These are phyloP conservation scores for Phrynosoma blainvillii DNA, from an alignment of 2,113 vertebrate species.

Conservation along the genomic window DNA sequence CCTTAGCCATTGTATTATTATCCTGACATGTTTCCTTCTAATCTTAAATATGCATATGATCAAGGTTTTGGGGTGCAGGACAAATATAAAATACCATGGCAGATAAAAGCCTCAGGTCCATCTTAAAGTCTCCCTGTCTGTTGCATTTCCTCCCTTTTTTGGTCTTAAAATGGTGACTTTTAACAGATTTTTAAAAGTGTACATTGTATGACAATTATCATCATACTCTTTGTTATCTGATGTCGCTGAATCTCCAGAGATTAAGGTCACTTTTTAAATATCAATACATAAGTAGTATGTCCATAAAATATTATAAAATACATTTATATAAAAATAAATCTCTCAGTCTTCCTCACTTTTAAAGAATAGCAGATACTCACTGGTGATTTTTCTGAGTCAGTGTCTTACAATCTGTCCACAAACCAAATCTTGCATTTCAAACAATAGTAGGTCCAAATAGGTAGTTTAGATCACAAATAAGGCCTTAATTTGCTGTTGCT, in stretches of 20 bases:
- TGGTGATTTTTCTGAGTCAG: neutral
- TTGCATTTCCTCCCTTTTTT: neutral
- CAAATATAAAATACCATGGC: conserved; percentile 15
- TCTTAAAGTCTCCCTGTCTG: neutral
- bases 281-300: too few species aligned
- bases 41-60: conserved; percentile 7
- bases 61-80: conserved; percentile 12
- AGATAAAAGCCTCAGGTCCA: conserved; percentile 20
- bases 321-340: neutral
- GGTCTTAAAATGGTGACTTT: neutral
- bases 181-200: neutral
- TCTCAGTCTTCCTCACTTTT: neutral
- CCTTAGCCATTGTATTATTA: neutral
- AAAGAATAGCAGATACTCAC: neutral
- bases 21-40: conserved; percentile 23
- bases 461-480: neutral
- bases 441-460: neutral
- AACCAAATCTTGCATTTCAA: neutral
- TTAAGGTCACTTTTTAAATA: neutral
- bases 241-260: neutral
- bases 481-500: too few species aligned
- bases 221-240: neutral
- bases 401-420: neutral
- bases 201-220: neutral
- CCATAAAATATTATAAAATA: too few species aligned